Base-by-base conservation (phyloP, 92 coral and sea anemone species). In the Desmophyllum pertusum region DNA sequence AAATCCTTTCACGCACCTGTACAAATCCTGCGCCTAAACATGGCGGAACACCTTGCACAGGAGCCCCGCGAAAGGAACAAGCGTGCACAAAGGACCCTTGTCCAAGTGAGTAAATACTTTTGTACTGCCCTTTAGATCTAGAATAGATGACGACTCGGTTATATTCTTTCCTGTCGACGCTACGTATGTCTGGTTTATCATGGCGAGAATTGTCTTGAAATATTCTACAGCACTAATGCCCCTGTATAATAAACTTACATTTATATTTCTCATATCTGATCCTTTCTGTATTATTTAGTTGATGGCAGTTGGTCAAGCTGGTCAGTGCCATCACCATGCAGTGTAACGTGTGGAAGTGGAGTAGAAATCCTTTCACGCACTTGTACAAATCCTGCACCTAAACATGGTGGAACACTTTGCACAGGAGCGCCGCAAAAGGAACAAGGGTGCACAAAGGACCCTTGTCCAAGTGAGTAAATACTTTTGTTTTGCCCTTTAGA, bases 291-390 rank as follows among this genome's bases (percentile, higher is more conserved):
- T 9, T 21, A 2, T n/a, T n/a, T 27, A 77, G 81, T 77, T 38
- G 37, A 57, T n/a, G 81, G 81, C 42, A 70, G 81, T n/a, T 77
- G 81, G 81, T 77, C 81, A 3, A 23, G 52, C 64, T 77, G 81
- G 81, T 77, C 39, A n/a, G 50, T 77, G 33, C 25, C 38, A 27
- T 39, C 36, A 23, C 81, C 81, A 1, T 77, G 81, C 30, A 77
- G 81, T 25, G 81, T 77, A 25, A 25, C 81, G 5, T 77, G 81
- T 25, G 70, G 81, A 4, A 57, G 15, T 53, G 70, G 81, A 25
- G 11, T 57, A 57, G 69, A 77, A 53, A 25, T 55, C 18, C 38
- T 77, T 15, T 13, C 36, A 14, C 81, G 81, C 2, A 77, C 68
- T 59, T 77, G 81, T n/a, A 38, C 81, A 37, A 59, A 77, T 39